These are phyloP conservation scores for Amiota minor DNA, from an alignment of 2,888 invertebrate genomes.

Conservation along the genomic window DNA sequence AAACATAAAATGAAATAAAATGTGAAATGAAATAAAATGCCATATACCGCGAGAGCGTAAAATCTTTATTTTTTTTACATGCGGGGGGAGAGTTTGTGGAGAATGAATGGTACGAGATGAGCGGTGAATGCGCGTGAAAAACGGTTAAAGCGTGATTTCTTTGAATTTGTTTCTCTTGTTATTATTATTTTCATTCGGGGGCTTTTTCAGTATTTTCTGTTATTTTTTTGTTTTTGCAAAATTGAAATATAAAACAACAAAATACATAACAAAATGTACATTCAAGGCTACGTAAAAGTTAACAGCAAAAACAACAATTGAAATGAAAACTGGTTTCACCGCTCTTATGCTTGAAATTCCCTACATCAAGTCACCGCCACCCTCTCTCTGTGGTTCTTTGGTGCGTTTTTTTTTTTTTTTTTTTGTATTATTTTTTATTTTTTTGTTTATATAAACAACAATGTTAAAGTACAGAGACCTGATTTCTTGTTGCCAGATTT, in stretches of 20 bases:
- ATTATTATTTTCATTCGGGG: neutral
- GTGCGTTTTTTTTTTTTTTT: slow-evolving; percentile 4
- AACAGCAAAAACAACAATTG: slow-evolving; percentile 2
- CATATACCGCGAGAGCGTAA: neutral
- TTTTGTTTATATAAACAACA: neutral
- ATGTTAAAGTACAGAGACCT: slow-evolving; percentile 15
- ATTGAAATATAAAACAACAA: neutral
- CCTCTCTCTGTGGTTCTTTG: no score
- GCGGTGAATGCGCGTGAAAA: slow-evolving; percentile 1
- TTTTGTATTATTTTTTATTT: slow-evolving; percentile 7
- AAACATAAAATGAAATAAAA: no score
- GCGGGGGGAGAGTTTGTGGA: neutral
- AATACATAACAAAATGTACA: slow-evolving; percentile 14
- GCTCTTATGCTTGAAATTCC: neutral
- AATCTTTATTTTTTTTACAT: neutral
- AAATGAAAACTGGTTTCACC: slow-evolving; percentile 8
- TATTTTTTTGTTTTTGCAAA: slow-evolving; percentile 11
- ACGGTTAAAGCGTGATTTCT: slow-evolving; percentile 8
- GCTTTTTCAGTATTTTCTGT: neutral
- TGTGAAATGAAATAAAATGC: no score
- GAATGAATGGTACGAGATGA: no score
- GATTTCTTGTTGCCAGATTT: neutral
- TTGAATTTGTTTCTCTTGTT: neutral
- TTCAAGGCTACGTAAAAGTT: slow-evolving; percentile 22
- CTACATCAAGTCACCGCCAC: no score